Base-by-base conservation (phyloP, 2,113 vertebrate species). In the Pseudopodoces humilis region DNA sequence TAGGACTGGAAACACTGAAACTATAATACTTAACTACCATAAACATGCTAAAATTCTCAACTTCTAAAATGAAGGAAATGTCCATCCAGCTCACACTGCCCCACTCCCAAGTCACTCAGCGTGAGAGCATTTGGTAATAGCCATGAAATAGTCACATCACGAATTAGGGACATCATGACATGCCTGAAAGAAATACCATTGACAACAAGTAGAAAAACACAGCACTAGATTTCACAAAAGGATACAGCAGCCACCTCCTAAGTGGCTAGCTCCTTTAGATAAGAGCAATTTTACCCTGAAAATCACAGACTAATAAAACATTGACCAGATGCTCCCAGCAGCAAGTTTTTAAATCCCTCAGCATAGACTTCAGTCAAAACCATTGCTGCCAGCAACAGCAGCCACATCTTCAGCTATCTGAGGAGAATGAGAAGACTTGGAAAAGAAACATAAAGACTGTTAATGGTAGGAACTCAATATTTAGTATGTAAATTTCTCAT, bases 71-170 rank as follows among this genome's bases (percentile, higher is more conserved):
- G 28, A 74, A 62, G 27, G 56, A 58, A 39, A 64, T 8, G 13
- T 35, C 31, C 58, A 52, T 70, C 17, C 71, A 69, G 41, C 33
- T 75, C 30, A 8, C 44, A 4, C 5, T 39, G 44, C 27, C 49
- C 12, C 19, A 3, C 8, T 55, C 52, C 35, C 53, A 49, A 39
- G 27, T 64, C 7, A 15, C 62, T 41, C 7, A 2, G 44, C 24
- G 31, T 28, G 19, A 80, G 30, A 59, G 41, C 0, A 0, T 27
- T 72, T 7, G 1, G 79, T 33, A 28, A 77, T 10, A 74, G 63
- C 28, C 75, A 28, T 0, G 0, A 24, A 44, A 49, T 3, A 46
- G 50, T 62, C 55, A 70, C 12, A 28, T 12, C 64, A 52, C 3
- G 1, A 56, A 91, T 52, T 33, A 52, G 39, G 35, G 52, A 60